Percentiles rank a stretch among this genome's conserved stretches.
These are phyloP conservation scores for Resseliella maxima DNA, from an alignment of 2,888 invertebrate species.

Conservation along the genomic window DNA sequence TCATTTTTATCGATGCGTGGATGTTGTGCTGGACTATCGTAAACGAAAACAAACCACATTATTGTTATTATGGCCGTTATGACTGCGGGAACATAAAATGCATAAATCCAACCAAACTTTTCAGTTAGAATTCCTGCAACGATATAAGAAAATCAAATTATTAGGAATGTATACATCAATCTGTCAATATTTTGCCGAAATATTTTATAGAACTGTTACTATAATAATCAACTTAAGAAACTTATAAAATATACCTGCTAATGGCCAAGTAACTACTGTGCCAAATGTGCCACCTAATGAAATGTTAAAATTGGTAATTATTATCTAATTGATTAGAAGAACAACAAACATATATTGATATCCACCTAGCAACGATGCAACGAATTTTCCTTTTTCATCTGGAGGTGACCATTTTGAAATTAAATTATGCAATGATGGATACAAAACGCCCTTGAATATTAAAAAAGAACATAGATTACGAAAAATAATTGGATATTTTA, in stretches of 20 bases:
- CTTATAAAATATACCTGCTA: not conserved
- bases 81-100: conserved; percentile 74
- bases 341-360: too few relatives aligned
- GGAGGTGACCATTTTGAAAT: conserved; percentile 81
- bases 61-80: conserved; percentile 71
- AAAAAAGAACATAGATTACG: not conserved
- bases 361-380: conserved; percentile 80
- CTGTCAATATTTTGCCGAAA: too few relatives aligned
- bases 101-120: conserved; percentile 74
- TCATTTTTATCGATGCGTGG: conserved; percentile 74
- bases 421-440: conserved; percentile 74
- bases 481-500: not conserved
- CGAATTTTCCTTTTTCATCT: conserved; percentile 78
- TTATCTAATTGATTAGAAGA: too few relatives aligned
- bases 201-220: too few relatives aligned
- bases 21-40: conserved; percentile 74
- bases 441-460: conserved; percentile 71
- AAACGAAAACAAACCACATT: conserved; percentile 74
- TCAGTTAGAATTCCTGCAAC: conserved; percentile 75
- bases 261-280: conserved; percentile 71
- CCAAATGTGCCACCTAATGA: conserved; percentile 81
- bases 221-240: not conserved
- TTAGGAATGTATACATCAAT: too few relatives aligned
- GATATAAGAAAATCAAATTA: conserved; percentile 67
- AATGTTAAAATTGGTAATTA: too few relatives aligned